Conservation (phyloP, 2,113 vertebrate species). For the Misgurnus mizolepis region DNA sequence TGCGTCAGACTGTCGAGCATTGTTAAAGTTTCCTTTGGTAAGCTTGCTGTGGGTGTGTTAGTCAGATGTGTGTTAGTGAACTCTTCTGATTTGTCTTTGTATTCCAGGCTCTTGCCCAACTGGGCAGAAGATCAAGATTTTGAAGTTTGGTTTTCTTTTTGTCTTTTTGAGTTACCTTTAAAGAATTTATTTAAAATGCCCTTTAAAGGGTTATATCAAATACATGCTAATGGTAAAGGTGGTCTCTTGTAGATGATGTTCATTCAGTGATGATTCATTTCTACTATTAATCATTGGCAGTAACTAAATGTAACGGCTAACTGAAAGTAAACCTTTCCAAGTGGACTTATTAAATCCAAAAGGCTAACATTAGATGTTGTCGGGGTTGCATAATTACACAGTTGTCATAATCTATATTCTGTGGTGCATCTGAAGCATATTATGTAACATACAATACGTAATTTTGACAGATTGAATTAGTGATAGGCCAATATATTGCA, state of each 20-base stretch:
- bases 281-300: slow-evolving; percentile 2
- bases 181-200: slow-evolving; percentile 3
- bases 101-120: not conserved
- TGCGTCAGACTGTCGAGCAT: slow-evolving; percentile 12
- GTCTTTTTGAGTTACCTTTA: slow-evolving; percentile 19
- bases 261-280: not conserved
- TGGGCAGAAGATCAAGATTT: slow-evolving; percentile 11
- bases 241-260: not conserved
- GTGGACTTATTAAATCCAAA: not conserved
- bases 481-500: too few species aligned
- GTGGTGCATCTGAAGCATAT: too few species aligned
- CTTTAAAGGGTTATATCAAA: slow-evolving; percentile 16
- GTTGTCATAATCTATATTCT: too few species aligned
- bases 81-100: slow-evolving; percentile 17
- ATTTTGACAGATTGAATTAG: too few species aligned
- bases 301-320: not conserved
- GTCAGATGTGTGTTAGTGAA: not conserved
- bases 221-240: not conserved
- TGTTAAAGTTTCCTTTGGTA: slow-evolving; percentile 10
- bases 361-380: not conserved
- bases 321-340: not conserved
- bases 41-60: not conserved
- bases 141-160: slow-evolving; percentile 39
- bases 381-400: not conserved
- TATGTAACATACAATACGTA: too few species aligned